Evolutionary conservation across 2,888 invertebrate species (phyloP).

Genomic region (Venustoraphidia nigricollis): DNA sequence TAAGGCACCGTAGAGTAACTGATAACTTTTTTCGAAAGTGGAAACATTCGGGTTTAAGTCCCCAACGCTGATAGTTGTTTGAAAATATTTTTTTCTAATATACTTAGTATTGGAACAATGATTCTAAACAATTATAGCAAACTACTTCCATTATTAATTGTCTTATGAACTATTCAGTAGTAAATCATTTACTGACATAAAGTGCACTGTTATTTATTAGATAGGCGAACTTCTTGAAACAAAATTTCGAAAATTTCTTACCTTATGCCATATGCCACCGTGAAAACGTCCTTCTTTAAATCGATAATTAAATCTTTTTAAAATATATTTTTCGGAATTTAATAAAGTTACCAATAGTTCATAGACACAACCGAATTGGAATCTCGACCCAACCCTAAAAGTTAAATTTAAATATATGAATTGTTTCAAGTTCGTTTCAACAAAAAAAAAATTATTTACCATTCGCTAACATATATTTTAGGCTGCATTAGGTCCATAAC

Average conservation of each 20-base stretch:
- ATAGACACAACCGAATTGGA: constrained; percentile 32
- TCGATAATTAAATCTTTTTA: constrained; percentile 13
- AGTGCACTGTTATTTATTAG: background rate
- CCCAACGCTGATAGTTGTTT: too few relatives aligned
- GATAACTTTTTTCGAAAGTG: too few relatives aligned
- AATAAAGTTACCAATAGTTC: constrained; percentile 18
- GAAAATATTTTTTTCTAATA: too few relatives aligned
- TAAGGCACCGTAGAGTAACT: too few relatives aligned
- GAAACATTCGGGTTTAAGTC: too few relatives aligned
- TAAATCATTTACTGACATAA: constrained; percentile 22
- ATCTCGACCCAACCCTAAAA: constrained; percentile 26
- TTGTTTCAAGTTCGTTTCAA: too few relatives aligned
- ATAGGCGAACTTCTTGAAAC: background rate
- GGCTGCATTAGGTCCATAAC: constrained; percentile 34
- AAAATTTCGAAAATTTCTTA: constrained; percentile 8
- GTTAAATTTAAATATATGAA: background rate
- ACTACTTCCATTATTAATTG: too few relatives aligned
- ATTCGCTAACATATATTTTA: constrained; percentile 33
- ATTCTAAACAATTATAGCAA: too few relatives aligned
- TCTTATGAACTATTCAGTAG: too few relatives aligned
- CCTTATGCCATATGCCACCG: constrained; percentile 24
- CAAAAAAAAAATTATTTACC: constrained; percentile 16
- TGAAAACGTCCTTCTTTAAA: constrained; percentile 18
- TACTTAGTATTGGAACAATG: too few relatives aligned
- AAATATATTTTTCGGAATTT: constrained; percentile 16